Evolutionary conservation across 2,888 invertebrate genomes (phyloP).

Genomic region (Hirtodrosophila cameraria): DNA sequence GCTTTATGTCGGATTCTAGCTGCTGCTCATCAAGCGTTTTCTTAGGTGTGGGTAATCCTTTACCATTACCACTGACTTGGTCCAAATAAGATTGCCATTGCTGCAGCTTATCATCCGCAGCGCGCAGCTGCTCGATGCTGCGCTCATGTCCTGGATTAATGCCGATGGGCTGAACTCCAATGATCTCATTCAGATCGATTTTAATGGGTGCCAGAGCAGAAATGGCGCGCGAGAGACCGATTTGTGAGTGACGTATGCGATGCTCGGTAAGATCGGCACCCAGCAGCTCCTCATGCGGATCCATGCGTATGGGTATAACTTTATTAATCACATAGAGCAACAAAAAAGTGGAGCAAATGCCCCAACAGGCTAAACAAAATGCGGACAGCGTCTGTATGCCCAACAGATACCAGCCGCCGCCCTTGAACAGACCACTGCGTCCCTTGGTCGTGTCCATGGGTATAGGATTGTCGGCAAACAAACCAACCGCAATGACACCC

Average conservation of each 20-base stretch:
- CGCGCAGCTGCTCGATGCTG: conserved; percentile 80
- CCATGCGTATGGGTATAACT: conserved; percentile 93
- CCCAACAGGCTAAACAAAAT: conserved; percentile 90
- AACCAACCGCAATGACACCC: conserved; percentile 91
- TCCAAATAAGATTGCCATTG: conserved; percentile 83
- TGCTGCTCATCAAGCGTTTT: conserved; percentile 41
- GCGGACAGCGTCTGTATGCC: conserved; percentile 92
- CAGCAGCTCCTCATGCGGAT: conserved; percentile 92
- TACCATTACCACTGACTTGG: conserved; percentile 66
- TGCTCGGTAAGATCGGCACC: conserved; percentile 96
- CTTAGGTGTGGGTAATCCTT: conserved; percentile 16
- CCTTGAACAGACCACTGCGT: conserved; percentile 90
- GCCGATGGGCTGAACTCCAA: conserved; percentile 85
- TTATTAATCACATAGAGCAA: conserved; percentile 92
- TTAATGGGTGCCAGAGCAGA: conserved; percentile 89
- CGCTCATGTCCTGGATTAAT: conserved; percentile 88
- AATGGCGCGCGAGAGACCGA: conserved; percentile 90
- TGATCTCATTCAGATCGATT: conserved; percentile 83
- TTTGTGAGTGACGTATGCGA: conserved; percentile 88
- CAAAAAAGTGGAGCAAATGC: conserved; percentile 88
- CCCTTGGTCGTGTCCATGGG: conserved; percentile 92
- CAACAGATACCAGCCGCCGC: conserved; percentile 94
- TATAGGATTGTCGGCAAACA: conserved; percentile 93
- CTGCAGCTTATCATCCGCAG: conserved; percentile 82
- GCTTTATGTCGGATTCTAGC: conserved; percentile 46